phyloP scores from a whole-genome alignment of 2,888 invertebrate genomes.

The Protodeltote pygarga region DNA sequence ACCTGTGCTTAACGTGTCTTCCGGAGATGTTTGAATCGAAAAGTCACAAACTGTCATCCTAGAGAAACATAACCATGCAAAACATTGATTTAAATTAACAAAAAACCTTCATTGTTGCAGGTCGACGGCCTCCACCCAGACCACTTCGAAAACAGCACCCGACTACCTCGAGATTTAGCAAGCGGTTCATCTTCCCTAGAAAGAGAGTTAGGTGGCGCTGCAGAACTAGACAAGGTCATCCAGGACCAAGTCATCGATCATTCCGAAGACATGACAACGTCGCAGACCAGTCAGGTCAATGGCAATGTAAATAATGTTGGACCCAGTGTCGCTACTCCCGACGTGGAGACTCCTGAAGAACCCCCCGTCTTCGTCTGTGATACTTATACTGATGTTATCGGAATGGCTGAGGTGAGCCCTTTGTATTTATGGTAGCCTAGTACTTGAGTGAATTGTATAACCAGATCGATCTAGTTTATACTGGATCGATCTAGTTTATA shows the following conservation, averaged over 20 bases:
- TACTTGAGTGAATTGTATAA: no score
- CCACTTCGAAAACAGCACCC: slow-evolving; percentile 66
- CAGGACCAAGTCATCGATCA: slow-evolving; percentile 40
- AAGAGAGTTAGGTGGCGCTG: slow-evolving; percentile 65
- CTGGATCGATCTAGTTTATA: no score
- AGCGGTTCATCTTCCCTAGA: slow-evolving; percentile 78
- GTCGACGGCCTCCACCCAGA: slow-evolving; percentile 75
- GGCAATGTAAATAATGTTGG: slow-evolving; percentile 16
- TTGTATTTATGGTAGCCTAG: slow-evolving; percentile 11
- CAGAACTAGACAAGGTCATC: slow-evolving; percentile 27
- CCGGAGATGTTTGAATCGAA: no score
- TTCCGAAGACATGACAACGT: slow-evolving; percentile 6
- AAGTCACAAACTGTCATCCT: no score
- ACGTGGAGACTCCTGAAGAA: slow-evolving; percentile 71
- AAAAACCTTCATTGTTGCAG: slow-evolving; percentile 43
- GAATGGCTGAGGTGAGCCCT: slow-evolving; percentile 71
- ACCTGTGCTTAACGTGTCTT: no score
- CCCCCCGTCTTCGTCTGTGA: slow-evolving; percentile 72
- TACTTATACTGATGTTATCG: slow-evolving; percentile 69
- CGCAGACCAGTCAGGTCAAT: slow-evolving; percentile 12
- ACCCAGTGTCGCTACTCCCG: slow-evolving; percentile 34
- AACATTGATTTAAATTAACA: no score
- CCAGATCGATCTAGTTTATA: no score
- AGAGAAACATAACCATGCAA: no score
- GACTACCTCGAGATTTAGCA: slow-evolving; percentile 62